Conservation (phyloP, 2,888 invertebrate genomes). For the Idaea biselata region DNA sequence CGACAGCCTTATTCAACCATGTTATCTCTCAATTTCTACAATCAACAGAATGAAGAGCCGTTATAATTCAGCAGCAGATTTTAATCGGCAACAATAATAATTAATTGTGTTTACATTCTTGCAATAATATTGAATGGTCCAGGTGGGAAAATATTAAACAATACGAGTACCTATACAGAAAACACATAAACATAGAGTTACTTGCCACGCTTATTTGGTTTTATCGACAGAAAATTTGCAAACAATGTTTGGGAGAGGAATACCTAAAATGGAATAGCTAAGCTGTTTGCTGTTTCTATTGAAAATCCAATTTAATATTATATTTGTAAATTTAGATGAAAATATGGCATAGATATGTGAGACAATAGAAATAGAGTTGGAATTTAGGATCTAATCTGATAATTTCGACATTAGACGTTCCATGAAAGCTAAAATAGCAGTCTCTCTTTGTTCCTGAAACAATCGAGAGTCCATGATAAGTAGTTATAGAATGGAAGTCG, state of each 20-base stretch:
- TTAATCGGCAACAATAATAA: background rate
- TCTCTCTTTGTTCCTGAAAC: constrained; percentile 55
- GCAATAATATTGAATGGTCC: constrained; percentile 21
- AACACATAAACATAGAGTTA: constrained; percentile 42
- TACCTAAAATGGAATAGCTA: constrained; percentile 50
- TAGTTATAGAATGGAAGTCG: constrained; percentile 44
- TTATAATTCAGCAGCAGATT: background rate
- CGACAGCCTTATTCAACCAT: background rate
- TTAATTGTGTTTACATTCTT: constrained; percentile 12
- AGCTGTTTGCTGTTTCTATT: constrained; percentile 57
- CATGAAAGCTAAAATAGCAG: constrained; percentile 26
- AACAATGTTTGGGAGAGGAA: constrained; percentile 61
- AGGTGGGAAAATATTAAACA: constrained; percentile 39
- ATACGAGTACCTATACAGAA: constrained; percentile 28
- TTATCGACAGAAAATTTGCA: constrained; percentile 65
- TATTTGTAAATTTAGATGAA: background rate
- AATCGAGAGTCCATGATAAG: constrained; percentile 48
- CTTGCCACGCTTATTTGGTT: constrained; percentile 52
- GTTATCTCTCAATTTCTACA: background rate
- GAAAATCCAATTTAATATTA: background rate
- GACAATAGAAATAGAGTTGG: background rate
- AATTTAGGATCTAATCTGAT: background rate
- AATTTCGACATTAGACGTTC: constrained; percentile 18
- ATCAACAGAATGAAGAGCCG: background rate
- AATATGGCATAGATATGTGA: background rate